A percentile compares a stretch with the other conserved stretches of the same genome.
phyloP scores from a whole-genome alignment of 92 coral and sea anemone genomes.

The Muricea muricata region DNA sequence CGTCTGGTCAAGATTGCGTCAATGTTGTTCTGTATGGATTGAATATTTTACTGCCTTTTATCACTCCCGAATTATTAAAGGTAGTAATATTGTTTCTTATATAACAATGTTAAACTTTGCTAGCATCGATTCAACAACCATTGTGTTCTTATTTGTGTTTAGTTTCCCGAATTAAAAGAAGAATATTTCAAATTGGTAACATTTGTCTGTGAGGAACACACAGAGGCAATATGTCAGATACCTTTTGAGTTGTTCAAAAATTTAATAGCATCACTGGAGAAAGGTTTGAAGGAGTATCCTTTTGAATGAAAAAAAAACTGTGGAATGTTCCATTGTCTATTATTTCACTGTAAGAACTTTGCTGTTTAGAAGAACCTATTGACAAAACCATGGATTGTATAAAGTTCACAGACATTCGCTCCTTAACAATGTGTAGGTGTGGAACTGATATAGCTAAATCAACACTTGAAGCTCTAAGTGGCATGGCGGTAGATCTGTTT shows the following conservation, averaged over 20 bases:
- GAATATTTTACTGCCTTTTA: conserved; percentile 88
- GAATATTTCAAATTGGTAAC: conserved; percentile 89
- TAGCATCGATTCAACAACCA: not conserved
- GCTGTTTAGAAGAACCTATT: not conserved
- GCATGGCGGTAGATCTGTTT: conserved; percentile 78
- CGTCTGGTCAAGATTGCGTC: conserved; percentile 67
- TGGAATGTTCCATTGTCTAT: not conserved
- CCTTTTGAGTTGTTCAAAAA: conserved; percentile 91
- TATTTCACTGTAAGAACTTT: not conserved
- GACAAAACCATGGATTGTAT: too few relatives aligned
- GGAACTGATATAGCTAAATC: conserved; percentile 91
- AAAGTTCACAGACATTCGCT: not conserved
- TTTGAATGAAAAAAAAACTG: conserved; percentile 23
- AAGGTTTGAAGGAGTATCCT: conserved; percentile 95
- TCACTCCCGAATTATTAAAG: conserved; percentile 89
- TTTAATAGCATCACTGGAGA: conserved; percentile 84
- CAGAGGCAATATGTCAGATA: conserved; percentile 74
- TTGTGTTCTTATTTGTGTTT: not conserved
- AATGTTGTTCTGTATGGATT: conserved; percentile 95
- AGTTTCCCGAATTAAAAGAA: conserved; percentile 89
- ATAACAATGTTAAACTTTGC: not conserved
- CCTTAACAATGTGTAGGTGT: conserved; percentile 66
- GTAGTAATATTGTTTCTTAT: conserved; percentile 48
- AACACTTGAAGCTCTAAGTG: conserved; percentile 88
- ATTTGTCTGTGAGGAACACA: conserved; percentile 86